A percentile compares a stretch with the other conserved stretches of the same genome.
phyloP scores from a whole-genome alignment of 2,888 invertebrate species.

The Trissonchulus sp. region DNA sequence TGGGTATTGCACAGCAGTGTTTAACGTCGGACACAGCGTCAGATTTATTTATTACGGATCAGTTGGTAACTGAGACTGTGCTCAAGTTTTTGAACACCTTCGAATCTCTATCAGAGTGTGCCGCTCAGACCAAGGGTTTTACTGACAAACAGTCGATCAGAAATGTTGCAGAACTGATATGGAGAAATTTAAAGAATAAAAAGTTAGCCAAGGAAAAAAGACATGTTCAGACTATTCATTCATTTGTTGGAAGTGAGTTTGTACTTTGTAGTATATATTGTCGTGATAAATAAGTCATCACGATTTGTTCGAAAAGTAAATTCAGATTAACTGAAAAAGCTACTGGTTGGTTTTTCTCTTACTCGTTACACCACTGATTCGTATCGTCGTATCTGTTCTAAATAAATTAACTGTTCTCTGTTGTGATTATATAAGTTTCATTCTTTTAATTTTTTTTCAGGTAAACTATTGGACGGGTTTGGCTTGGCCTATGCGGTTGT shows the following conservation, averaged over 20 bases:
- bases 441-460: neutral
- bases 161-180: neutral
- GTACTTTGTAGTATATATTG: neutral
- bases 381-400: neutral
- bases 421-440: neutral
- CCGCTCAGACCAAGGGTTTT: neutral
- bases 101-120: no score
- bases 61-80: no score
- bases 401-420: neutral
- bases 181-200: neutral
- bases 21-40: no score
- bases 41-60: no score
- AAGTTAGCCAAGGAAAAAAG: neutral
- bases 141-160: neutral
- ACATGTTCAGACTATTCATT: neutral
- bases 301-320: neutral
- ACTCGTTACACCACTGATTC: no score
- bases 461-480: constrained; percentile 26
- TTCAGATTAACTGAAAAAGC: neutral
- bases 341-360: no score
- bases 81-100: no score
- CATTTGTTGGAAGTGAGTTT: neutral
- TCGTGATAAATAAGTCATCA: neutral
- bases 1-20: no score
- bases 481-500: constrained; percentile 4